A percentile compares a stretch with the other conserved stretches of the same genome.
These are phyloP conservation scores for Zoroaster sp. DNA, from an alignment of 53 echinoderm and acorn worm genomes.

Conservation along the genomic window DNA sequence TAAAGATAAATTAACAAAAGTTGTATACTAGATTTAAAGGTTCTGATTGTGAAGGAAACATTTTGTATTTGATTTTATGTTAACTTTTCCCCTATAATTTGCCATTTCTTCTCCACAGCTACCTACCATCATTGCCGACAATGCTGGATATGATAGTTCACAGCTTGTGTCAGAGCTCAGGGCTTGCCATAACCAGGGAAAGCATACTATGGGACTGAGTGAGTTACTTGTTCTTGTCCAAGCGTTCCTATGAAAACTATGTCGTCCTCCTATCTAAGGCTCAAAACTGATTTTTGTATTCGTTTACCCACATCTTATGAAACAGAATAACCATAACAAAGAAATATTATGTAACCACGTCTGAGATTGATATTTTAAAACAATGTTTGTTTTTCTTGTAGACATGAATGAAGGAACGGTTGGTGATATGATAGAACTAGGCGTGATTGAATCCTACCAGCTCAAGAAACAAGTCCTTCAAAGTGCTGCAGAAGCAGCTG, in stretches of 20 bases:
- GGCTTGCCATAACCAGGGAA: conserved; percentile 88
- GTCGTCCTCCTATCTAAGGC: too few species aligned
- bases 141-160: conserved; percentile 95
- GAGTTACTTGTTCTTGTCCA: conserved; percentile 17
- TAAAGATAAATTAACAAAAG: too few species aligned
- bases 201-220: conserved; percentile 86
- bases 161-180: conserved; percentile 84
- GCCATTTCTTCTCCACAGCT: conserved; percentile 52
- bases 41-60: too few species aligned
- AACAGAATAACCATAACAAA: too few species aligned
- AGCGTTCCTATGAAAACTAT: too few species aligned
- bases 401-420: conserved; percentile 87
- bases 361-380: too few species aligned
- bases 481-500: conserved; percentile 85
- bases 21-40: too few species aligned
- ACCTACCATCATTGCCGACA: conserved; percentile 96
- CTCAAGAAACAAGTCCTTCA: conserved; percentile 84
- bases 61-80: too few species aligned
- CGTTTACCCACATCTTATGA: too few species aligned
- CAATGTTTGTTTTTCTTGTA: conserved; percentile 6
- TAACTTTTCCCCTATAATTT: too few species aligned
- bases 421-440: conserved; percentile 78
- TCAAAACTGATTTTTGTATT: too few species aligned
- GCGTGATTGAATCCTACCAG: conserved; percentile 88
- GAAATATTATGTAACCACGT: too few species aligned